phyloP scores from a whole-genome alignment of 2,797 vertebrate species.

The Picus viridis region DNA sequence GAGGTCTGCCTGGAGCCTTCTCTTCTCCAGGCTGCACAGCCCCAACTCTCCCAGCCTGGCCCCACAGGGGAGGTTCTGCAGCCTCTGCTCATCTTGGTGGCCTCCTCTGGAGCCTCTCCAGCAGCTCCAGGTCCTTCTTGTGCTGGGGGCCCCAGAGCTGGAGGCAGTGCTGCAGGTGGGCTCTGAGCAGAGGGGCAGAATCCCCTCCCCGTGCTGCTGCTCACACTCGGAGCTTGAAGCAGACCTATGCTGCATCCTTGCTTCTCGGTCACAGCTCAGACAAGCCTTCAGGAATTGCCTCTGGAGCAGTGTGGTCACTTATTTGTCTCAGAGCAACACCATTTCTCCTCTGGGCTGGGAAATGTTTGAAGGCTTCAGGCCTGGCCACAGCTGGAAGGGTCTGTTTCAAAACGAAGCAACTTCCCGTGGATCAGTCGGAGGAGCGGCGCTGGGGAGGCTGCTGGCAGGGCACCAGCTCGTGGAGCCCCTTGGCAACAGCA shows the following conservation, averaged over 20 bases:
- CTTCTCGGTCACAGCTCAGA: not conserved
- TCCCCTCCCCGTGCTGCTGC: too few species aligned
- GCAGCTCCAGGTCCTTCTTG: too few species aligned
- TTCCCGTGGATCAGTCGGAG: not conserved
- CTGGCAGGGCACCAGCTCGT: not conserved
- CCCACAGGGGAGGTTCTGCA: too few species aligned
- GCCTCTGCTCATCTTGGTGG: too few species aligned
- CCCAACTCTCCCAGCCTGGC: too few species aligned
- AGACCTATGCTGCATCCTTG: not conserved
- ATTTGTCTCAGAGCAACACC: not conserved
- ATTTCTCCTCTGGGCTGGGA: not conserved
- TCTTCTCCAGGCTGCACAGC: too few species aligned
- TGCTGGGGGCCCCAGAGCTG: too few species aligned
- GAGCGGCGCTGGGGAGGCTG: not conserved
- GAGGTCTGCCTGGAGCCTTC: too few species aligned
- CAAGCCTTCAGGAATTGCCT: not conserved
- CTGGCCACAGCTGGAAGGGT: not conserved
- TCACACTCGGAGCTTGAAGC: not conserved
- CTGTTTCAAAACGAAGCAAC: conserved; percentile 1
- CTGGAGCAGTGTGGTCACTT: not conserved
- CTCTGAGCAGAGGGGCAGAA: too few species aligned
- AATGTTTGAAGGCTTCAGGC: not conserved
- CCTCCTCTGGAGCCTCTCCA: too few species aligned
- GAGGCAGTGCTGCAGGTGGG: too few species aligned
- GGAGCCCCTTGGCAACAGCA: not conserved